Conservation (phyloP, 2,113 vertebrate genomes). For the Trogon melanurus region DNA sequence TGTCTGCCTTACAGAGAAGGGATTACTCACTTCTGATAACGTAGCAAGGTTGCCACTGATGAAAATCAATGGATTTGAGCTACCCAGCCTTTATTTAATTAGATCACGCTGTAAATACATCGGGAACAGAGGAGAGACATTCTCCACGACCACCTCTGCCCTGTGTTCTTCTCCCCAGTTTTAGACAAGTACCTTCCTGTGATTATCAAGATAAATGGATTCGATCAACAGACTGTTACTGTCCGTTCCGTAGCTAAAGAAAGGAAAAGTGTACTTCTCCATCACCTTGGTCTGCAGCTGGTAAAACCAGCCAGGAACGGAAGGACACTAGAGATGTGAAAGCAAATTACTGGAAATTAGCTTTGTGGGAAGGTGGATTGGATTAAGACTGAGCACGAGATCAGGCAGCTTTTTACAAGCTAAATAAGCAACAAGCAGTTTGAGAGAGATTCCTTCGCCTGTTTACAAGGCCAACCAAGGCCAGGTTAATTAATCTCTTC, state of each 20-base stretch:
- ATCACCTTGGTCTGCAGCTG: neutral
- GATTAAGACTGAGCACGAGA: slow-evolving; percentile 18
- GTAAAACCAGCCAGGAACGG: neutral
- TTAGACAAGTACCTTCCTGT: neutral
- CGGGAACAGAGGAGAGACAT: neutral
- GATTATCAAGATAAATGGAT: slow-evolving; percentile 33
- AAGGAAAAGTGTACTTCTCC: neutral
- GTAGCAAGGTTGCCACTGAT: slow-evolving; percentile 68
- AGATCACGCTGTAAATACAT: slow-evolving; percentile 8
- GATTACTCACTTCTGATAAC: slow-evolving; percentile 74
- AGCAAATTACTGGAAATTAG: slow-evolving; percentile 18
- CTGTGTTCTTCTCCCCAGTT: neutral
- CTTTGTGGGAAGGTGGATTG: neutral
- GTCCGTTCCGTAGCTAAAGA: neutral
- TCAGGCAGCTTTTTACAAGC: slow-evolving; percentile 40
- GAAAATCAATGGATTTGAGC: slow-evolving; percentile 68
- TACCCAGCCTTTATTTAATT: slow-evolving; percentile 61
- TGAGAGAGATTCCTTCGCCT: slow-evolving; percentile 28
- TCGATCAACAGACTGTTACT: neutral
- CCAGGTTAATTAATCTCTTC: slow-evolving; percentile 65
- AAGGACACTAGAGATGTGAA: neutral
- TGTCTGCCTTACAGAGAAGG: slow-evolving; percentile 61
- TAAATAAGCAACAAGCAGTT: slow-evolving; percentile 52
- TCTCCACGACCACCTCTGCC: slow-evolving; percentile 6
- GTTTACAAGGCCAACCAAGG: slow-evolving; percentile 43